Conservation (phyloP, 2,113 vertebrate genomes). For the Numida meleagris region DNA sequence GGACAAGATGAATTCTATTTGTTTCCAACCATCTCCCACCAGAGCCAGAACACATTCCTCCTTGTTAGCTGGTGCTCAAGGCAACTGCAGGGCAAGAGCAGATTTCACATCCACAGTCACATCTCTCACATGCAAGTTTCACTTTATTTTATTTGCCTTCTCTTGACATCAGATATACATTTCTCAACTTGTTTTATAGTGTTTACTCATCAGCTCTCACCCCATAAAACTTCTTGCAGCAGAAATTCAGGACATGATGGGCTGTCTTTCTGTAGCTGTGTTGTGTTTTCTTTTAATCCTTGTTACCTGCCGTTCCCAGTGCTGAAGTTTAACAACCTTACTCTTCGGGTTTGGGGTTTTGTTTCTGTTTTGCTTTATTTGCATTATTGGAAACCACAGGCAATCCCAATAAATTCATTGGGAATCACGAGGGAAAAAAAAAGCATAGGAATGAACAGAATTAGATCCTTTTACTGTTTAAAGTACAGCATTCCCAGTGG, state of each 20-base stretch:
- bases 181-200: background rate
- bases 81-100: background rate
- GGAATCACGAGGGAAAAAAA: background rate
- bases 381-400: background rate
- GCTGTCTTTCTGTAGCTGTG: background rate
- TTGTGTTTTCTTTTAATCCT: background rate
- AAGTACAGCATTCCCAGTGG: constrained; percentile 15
- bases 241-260: background rate
- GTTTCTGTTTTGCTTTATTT: background rate
- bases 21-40: background rate
- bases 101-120: background rate
- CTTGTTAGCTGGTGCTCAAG: background rate
- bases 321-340: background rate
- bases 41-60: background rate
- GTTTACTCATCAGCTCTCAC: background rate
- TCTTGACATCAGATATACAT: background rate
- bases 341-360: background rate
- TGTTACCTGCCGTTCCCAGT: background rate
- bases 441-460: background rate
- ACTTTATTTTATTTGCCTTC: background rate
- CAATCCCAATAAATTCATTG: background rate
- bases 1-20: background rate
- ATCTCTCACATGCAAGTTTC: background rate
- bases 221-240: background rate
- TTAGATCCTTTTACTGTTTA: background rate